phyloP scores from a whole-genome alignment of 1,140 invertebrate genomes.

The Drosophila lini region DNA sequence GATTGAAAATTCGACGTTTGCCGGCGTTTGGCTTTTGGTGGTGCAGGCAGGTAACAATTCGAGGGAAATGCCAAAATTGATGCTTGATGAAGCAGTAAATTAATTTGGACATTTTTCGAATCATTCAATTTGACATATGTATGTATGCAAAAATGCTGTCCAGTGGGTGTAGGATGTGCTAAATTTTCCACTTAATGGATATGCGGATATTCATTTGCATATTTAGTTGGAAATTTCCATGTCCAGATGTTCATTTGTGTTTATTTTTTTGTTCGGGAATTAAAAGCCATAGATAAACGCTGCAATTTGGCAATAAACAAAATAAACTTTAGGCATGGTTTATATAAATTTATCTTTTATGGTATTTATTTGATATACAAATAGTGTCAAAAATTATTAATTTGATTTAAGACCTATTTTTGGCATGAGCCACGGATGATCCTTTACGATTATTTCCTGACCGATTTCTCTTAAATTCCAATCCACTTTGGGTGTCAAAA shows the following conservation, averaged over 20 bases:
- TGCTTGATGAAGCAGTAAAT: conserved; percentile 58
- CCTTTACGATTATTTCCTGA: neutral
- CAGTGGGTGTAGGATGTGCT: conserved; percentile 2
- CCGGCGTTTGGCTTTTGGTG: conserved; percentile 22
- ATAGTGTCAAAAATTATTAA: neutral
- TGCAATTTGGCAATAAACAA: neutral
- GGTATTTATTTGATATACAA: neutral
- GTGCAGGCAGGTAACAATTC: conserved; percentile 20
- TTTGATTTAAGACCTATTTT: too few species aligned
- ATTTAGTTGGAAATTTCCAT: conserved; percentile 15
- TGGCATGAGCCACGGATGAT: neutral
- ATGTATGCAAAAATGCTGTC: conserved; percentile 15
- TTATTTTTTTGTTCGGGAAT: neutral
- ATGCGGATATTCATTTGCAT: conserved; percentile 37
- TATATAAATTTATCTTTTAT: neutral
- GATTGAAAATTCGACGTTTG: conserved; percentile 24
- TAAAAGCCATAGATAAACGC: conserved; percentile 2
- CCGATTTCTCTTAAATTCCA: conserved; percentile 21
- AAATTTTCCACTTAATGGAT: conserved; percentile 21
- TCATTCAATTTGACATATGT: conserved; percentile 28
- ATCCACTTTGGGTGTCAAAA: conserved; percentile 19
- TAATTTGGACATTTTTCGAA: conserved; percentile 50
- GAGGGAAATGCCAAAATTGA: conserved; percentile 44
- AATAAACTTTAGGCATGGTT: neutral
- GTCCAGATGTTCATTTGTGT: conserved; percentile 12